Evolutionary conservation across 1,140 invertebrate genomes (phyloP).

Genomic region (Penaeus chinensis): DNA sequence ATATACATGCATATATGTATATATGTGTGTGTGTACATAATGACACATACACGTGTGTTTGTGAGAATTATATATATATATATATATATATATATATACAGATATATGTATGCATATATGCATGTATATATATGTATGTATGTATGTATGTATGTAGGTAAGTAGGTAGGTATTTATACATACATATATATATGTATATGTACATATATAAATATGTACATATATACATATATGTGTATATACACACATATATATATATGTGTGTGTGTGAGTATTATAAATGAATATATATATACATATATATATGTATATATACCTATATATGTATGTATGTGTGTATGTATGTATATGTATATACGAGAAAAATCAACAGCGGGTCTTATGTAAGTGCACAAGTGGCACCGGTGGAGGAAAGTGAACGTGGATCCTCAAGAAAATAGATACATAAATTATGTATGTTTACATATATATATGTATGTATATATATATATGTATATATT

Average conservation of each 20-base stretch:
- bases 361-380: too few relatives aligned
- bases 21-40: not conserved
- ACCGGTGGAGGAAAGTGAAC: too few relatives aligned
- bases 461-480: not conserved
- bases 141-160: too few relatives aligned
- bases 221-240: slow-evolving; percentile 3
- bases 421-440: too few relatives aligned
- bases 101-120: too few relatives aligned
- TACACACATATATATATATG: not conserved
- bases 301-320: not conserved
- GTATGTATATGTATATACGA: not conserved
- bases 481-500: not conserved
- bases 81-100: too few relatives aligned
- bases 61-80: too few relatives aligned
- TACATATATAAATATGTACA: not conserved
- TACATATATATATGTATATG: not conserved
- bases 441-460: too few relatives aligned
- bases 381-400: too few relatives aligned
- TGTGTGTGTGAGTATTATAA: not conserved
- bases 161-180: too few relatives aligned
- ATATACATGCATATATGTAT: not conserved
- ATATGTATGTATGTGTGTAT: slow-evolving; percentile 12
- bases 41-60: too few relatives aligned
- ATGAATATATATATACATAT: not conserved
- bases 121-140: too few relatives aligned